Conservation (phyloP, 2,113 vertebrate species). For the Ammodytes dubius region DNA sequence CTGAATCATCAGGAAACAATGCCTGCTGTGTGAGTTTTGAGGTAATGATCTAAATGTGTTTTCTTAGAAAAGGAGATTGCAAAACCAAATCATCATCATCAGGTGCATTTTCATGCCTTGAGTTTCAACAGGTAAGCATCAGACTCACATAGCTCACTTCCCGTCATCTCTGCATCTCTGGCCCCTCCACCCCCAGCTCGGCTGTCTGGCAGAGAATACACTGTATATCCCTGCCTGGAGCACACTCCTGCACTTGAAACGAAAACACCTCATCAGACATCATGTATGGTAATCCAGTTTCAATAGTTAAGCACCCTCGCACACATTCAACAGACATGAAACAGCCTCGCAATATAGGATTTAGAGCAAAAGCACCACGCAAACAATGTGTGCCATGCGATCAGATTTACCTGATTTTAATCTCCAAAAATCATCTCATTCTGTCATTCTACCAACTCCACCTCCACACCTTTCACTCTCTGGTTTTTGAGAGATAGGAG, state of each 20-base stretch:
- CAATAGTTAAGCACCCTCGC: slow-evolving; percentile 55
- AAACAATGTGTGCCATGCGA: slow-evolving; percentile 7
- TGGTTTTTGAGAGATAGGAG: slow-evolving; percentile 42
- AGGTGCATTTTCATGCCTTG: slow-evolving; percentile 16
- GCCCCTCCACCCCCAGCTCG: slow-evolving; percentile 50
- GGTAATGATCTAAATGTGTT: slow-evolving; percentile 36
- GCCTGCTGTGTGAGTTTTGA: slow-evolving; percentile 45
- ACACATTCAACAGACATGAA: slow-evolving; percentile 35
- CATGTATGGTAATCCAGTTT: slow-evolving; percentile 57
- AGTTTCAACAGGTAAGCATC: slow-evolving; percentile 64
- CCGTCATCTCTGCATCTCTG: slow-evolving; percentile 54
- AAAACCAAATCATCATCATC: slow-evolving; percentile 44
- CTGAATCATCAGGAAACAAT: slow-evolving; percentile 39
- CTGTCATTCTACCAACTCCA: slow-evolving; percentile 12
- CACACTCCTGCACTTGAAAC: slow-evolving; percentile 60
- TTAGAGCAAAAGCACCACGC: slow-evolving; percentile 43
- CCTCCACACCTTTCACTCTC: slow-evolving; percentile 31
- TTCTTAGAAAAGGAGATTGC: slow-evolving; percentile 46
- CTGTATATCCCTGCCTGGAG: slow-evolving; percentile 51
- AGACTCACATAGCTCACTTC: slow-evolving; percentile 50
- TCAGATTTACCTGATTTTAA: slow-evolving; percentile 60
- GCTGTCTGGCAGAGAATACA: slow-evolving; percentile 56
- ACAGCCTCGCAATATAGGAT: slow-evolving; percentile 30
- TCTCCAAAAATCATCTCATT: slow-evolving; percentile 41
- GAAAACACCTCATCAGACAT: slow-evolving; percentile 56